phyloP scores from a whole-genome alignment of 1,140 invertebrate species.

The Nilaparvata lugens region DNA sequence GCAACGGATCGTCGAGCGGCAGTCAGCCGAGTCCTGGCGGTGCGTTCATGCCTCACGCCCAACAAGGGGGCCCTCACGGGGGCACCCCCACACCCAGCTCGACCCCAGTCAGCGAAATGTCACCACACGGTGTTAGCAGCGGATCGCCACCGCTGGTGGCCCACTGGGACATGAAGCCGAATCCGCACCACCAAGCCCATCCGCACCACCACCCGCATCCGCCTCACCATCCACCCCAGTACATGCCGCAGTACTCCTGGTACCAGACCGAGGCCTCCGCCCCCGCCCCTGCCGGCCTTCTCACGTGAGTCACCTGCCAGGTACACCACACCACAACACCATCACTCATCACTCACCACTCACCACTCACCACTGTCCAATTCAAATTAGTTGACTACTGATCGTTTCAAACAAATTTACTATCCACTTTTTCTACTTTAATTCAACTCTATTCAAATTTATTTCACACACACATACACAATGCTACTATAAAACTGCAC shows the following conservation, averaged over 20 bases:
- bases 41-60: conserved; percentile 30
- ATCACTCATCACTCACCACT: too few relatives aligned
- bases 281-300: conserved; percentile 55
- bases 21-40: conserved; percentile 30
- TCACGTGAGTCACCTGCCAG: conserved; percentile 48
- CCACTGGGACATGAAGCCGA: conserved; percentile 58
- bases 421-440: too few relatives aligned
- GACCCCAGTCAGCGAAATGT: conserved; percentile 47
- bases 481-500: too few relatives aligned
- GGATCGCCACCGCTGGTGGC: conserved; percentile 44
- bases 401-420: too few relatives aligned
- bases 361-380: too few relatives aligned
- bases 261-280: conserved; percentile 40
- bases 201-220: conserved; percentile 46
- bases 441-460: too few relatives aligned
- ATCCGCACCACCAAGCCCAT: conserved; percentile 34
- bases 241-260: conserved; percentile 66
- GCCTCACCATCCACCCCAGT: conserved; percentile 46
- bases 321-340: background rate
- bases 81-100: conserved; percentile 37
- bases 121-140: conserved; percentile 46
- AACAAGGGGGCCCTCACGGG: conserved; percentile 20
- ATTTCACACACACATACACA: too few relatives aligned
- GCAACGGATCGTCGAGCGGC: conserved; percentile 28
- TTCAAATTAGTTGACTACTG: too few relatives aligned